Evolutionary conservation across 2,113 vertebrate species (phyloP), one percentile per base, ranked within the genome.

Genomic region (Myxocyprinus asiaticus): DNA sequence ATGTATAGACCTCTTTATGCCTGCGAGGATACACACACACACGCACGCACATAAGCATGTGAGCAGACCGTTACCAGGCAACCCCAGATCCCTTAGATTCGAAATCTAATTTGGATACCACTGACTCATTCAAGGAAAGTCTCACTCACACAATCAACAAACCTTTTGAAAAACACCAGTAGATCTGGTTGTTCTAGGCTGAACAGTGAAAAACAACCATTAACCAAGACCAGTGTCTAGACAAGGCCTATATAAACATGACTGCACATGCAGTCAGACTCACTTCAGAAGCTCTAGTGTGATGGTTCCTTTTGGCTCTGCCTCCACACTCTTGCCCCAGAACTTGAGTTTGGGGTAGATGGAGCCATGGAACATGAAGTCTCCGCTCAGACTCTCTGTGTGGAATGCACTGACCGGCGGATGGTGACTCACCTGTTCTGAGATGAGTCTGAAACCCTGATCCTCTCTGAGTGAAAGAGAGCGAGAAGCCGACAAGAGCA

Each of bases 301-400:
- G 88, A 95, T 95, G 82, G 92, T 95, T 84, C 95, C 95, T 15
- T 94, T 94, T 17, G 95, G 95, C 81, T 97, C 95, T 0, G 95
- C 95, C 88, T 97, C 95, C 82, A 97, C 94, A 3, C 95, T 97
- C 87, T 97, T 97, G 0, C 95, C 95, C 95, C 95, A 97, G 87
- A 96, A 97, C 87, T 93, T 95, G 65, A 97, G 93, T 86, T 97
- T 97, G 67, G 95, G 95, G 82, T 96, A 97, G 88, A 97, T 96
- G 81, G 95, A 97, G 73, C 95, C 95, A 2, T 96, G 95, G 77
- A 97, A 96, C 80, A 93, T n/a, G 63, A 95, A 97, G 89, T 97
- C 95, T 11, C 93, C 91, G 6, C 81, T 85, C 82, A 96, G 91
- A 66, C 95, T 93, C 91, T 97, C 95, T 0, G 95, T 92, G 63